Evolutionary conservation across 2,888 invertebrate species (phyloP).

Genomic region (Acanthacorydalis orientalis): DNA sequence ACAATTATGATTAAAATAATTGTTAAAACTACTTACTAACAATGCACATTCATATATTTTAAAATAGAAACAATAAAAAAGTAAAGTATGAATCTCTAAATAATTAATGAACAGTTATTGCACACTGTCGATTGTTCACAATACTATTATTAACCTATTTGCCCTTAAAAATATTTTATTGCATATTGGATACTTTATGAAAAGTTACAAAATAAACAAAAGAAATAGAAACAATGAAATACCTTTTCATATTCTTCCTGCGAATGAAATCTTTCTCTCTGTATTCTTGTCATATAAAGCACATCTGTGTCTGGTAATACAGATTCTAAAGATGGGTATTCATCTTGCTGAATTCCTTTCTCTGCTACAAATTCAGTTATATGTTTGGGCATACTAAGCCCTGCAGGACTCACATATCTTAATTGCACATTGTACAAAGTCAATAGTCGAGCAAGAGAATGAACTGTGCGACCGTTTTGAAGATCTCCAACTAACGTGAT

Average conservation of each 20-base stretch:
- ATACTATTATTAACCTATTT: too few species aligned
- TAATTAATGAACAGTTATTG: too few species aligned
- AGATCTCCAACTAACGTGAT: conserved; percentile 98
- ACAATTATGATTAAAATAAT: background rate
- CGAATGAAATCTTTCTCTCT: conserved; percentile 75
- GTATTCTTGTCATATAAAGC: conserved; percentile 95
- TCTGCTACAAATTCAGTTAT: conserved; percentile 62
- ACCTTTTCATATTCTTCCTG: conserved; percentile 78
- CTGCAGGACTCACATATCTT: conserved; percentile 77
- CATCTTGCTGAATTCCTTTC: conserved; percentile 63
- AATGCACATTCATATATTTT: too few species aligned
- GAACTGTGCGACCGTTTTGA: conserved; percentile 95
- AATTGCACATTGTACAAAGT: conserved; percentile 88
- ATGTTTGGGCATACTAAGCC: conserved; percentile 80
- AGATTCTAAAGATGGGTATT: conserved; percentile 57
- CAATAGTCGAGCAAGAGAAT: conserved; percentile 84
- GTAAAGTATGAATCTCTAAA: too few species aligned
- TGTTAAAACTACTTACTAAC: too few species aligned
- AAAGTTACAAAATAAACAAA: background rate
- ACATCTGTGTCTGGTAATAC: conserved; percentile 90
- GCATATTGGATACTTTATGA: too few species aligned
- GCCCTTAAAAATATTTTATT: too few species aligned
- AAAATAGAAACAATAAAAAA: too few species aligned
- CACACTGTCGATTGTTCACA: too few species aligned
- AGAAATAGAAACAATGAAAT: conserved; percentile 13